These are phyloP conservation scores for Xerus rutilus DNA, from an alignment of 2,797 vertebrate species.

Conservation along the genomic window DNA sequence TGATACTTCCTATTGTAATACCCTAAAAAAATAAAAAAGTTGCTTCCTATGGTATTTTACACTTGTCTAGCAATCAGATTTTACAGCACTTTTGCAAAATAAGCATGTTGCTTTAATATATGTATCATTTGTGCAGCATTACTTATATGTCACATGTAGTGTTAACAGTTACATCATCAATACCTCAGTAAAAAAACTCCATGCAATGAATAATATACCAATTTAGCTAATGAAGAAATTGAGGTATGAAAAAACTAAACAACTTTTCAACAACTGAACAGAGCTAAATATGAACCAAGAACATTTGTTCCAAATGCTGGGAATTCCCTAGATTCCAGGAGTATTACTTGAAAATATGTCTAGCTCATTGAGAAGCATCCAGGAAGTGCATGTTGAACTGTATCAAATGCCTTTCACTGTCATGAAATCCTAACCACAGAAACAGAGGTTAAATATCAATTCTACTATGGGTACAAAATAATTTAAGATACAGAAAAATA, in stretches of 20 bases:
- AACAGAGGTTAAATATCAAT: conserved; percentile 49
- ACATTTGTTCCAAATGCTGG: neutral
- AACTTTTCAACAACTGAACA: conserved; percentile 13
- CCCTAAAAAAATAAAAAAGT: neutral
- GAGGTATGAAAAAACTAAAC: neutral
- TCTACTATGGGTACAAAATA: conserved; percentile 17
- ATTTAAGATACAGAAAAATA: conserved; percentile 55
- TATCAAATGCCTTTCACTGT: conserved; percentile 59
- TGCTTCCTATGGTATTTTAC: neutral
- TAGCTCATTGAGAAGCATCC: neutral
- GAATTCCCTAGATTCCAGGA: neutral
- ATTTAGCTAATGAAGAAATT: neutral
- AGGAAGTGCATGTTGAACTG: conserved; percentile 7
- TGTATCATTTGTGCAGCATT: neutral
- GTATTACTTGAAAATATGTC: neutral
- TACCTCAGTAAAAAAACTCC: conserved; percentile 7
- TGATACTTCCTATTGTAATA: neutral
- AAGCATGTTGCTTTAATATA: neutral
- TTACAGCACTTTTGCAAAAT: conserved; percentile 2
- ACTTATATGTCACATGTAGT: neutral
- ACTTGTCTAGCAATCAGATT: neutral
- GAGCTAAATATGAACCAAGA: neutral
- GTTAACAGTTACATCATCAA: neutral
- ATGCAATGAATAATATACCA: neutral
- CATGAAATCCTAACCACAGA: conserved; percentile 56